Base-by-base conservation (phyloP, 2,113 vertebrate species). In the Dasyprocta punctata region DNA sequence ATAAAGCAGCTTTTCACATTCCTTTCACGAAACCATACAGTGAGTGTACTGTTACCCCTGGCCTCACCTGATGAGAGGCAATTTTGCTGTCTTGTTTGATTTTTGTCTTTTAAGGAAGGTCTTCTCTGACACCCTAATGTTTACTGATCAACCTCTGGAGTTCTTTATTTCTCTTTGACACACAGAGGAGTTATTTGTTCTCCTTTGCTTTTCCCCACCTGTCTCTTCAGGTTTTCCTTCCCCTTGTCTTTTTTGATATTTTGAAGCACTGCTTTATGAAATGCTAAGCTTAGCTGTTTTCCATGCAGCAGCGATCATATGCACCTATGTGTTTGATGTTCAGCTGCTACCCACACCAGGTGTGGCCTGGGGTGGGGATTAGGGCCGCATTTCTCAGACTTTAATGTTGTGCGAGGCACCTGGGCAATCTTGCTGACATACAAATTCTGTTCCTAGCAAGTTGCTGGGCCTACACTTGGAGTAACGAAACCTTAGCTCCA, bases 21-120 rank as follows among this genome's bases (percentile, higher is more conserved):
- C 86, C 67, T 95, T 94, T 80, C 60, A 67, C 41, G 80, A 90
- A 90, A 71, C 60, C 86, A 90, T 92, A 82, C 56, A 80, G 92
- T 44, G 75, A 93, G 92, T 87, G 73, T 91, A 92, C 47, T 65
- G 36, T 97, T 98, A 96, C 90, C 28, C 30, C 63, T 86, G 92
- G 88, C 82, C 67, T 95, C 86, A 88, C 95, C 77, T 19, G 61
- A 92, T n/a, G 54, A 95, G 82, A 97, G 38, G 90, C 73, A 96
- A 97, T 97, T 96, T 96, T 97, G 85, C 94, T 95, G 94, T 98
- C 97, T 94, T 47, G 28, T 97, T 97, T 75, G 90, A 86, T 97
- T 97, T 96, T 93, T 97, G 75, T 97, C 88, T 96, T 90, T 92
- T 89, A 47, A 90, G 88, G 89, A 56, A 90, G 92, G 77, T 58